Evolutionary conservation across 2,797 vertebrate species (phyloP).

Genomic region (Tadarida brasiliensis): DNA sequence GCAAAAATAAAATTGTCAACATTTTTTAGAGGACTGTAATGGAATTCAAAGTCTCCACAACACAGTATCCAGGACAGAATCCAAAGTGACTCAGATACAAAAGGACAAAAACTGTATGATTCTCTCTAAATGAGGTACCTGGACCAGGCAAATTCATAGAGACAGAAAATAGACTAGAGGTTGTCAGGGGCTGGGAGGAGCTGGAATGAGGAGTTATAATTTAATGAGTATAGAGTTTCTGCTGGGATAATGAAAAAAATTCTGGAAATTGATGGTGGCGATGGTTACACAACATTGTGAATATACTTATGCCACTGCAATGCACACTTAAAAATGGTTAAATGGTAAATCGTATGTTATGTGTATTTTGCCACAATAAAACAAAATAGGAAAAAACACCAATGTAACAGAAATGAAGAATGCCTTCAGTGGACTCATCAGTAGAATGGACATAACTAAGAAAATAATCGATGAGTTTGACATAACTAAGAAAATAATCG

Average conservation of each 20-base stretch:
- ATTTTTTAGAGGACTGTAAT: background rate
- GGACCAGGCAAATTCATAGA: background rate
- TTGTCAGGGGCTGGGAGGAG: background rate
- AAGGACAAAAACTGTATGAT: background rate
- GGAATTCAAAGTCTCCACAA: background rate
- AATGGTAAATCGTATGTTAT: background rate
- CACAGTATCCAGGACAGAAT: background rate
- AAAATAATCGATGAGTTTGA: background rate
- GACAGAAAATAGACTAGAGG: background rate
- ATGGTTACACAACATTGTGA: background rate
- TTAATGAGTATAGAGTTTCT: background rate
- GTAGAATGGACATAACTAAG: background rate
- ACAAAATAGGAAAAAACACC: background rate
- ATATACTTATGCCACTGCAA: background rate
- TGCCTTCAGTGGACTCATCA: background rate
- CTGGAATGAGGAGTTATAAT: background rate
- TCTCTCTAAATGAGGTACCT: background rate
- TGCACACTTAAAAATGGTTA: background rate
- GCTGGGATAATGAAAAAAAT: background rate
- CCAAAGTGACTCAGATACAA: background rate
- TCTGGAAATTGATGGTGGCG: background rate
- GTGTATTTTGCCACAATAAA: background rate
- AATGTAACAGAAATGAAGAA: slow-evolving; percentile 3
- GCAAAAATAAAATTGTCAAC: background rate
- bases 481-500: background rate